Evolutionary conservation across 35 echinoderm and acorn worm genomes (phyloP).

Genomic region (Lytechinus pictus): DNA sequence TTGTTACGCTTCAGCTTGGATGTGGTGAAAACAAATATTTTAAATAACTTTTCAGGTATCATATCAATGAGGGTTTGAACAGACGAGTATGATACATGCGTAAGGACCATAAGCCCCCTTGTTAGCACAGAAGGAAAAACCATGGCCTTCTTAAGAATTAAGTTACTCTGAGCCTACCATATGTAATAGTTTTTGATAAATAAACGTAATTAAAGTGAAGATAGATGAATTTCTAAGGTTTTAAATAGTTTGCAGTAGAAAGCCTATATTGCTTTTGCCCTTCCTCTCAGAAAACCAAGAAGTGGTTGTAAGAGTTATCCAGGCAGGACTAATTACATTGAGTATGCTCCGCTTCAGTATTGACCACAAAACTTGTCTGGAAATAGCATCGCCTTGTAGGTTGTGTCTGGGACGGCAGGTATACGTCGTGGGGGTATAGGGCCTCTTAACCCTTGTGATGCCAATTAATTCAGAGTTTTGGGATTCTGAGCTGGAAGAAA

Average conservation of each 20-base stretch:
- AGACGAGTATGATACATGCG: neutral
- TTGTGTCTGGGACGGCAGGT: neutral
- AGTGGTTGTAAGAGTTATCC: neutral
- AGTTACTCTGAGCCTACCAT: too few relatives aligned
- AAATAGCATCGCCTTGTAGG: neutral
- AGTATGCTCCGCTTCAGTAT: neutral
- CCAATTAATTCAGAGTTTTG: neutral
- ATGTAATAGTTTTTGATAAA: too few relatives aligned
- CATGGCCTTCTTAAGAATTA: too few relatives aligned
- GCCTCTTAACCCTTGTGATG: neutral
- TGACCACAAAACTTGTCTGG: constrained; percentile 35
- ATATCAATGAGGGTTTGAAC: neutral
- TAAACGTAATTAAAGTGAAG: too few relatives aligned
- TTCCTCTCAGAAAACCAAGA: neutral
- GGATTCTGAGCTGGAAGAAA: too few relatives aligned
- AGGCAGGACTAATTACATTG: neutral
- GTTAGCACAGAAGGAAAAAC: too few relatives aligned
- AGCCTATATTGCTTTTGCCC: too few relatives aligned
- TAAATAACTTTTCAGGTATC: neutral
- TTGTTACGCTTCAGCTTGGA: too few relatives aligned
- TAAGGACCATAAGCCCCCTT: too few relatives aligned
- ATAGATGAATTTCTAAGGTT: too few relatives aligned
- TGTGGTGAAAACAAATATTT: too few relatives aligned
- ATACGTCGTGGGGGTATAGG: neutral
- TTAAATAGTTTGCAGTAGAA: too few relatives aligned